These are phyloP conservation scores for Hypomecis atomaria DNA, from an alignment of 2,888 invertebrate genomes.

Conservation along the genomic window DNA sequence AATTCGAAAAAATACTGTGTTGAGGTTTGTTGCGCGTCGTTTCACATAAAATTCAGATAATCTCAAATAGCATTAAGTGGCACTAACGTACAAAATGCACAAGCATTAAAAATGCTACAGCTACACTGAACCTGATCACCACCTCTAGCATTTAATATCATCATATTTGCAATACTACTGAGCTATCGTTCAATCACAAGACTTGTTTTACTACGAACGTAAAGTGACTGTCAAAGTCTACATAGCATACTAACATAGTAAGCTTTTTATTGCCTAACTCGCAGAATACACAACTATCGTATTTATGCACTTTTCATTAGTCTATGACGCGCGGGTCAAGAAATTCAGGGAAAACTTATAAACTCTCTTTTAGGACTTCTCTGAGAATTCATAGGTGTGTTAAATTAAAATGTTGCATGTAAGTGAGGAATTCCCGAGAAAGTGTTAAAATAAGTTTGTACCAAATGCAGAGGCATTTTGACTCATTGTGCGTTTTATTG, in stretches of 20 bases:
- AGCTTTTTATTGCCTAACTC: slow-evolving; percentile 32
- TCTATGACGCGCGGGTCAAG: slow-evolving; percentile 5
- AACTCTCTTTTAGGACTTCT: slow-evolving; percentile 28
- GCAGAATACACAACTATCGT: slow-evolving; percentile 24
- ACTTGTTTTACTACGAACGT: slow-evolving; percentile 20
- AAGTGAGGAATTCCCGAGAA: slow-evolving; percentile 36
- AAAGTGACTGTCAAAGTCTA: slow-evolving; percentile 15
- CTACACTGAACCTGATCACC: too few species aligned
- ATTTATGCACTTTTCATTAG: slow-evolving; percentile 29
- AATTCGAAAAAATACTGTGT: too few species aligned
- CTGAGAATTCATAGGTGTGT: slow-evolving; percentile 25
- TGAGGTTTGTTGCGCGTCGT: too few species aligned
- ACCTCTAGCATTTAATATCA: too few species aligned
- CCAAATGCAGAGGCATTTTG: slow-evolving; percentile 28
- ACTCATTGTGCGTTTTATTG: slow-evolving; percentile 24
- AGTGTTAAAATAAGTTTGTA: slow-evolving; percentile 35
- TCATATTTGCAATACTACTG: not conserved
- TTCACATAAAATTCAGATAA: too few species aligned
- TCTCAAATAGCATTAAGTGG: too few species aligned
- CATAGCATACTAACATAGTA: slow-evolving; percentile 31
- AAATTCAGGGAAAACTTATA: slow-evolving; percentile 31
- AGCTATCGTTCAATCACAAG: slow-evolving; percentile 24
- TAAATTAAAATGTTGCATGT: slow-evolving; percentile 40
- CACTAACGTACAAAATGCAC: too few species aligned
- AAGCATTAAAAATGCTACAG: too few species aligned